Conservation (phyloP, 2,888 invertebrate genomes). For the Germaria angustata region DNA sequence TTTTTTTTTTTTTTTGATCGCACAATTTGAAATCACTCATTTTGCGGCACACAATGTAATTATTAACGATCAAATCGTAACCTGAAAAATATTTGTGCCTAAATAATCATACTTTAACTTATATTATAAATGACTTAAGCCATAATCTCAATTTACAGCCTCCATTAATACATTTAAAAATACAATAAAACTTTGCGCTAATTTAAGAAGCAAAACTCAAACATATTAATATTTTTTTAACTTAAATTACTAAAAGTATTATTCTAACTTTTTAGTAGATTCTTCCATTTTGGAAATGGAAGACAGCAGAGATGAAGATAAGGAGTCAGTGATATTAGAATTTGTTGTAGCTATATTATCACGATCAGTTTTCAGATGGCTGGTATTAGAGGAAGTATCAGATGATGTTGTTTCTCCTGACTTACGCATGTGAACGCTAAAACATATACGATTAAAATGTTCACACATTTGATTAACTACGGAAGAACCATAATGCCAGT, state of each 20-base stretch:
- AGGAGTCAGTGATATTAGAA: conserved; percentile 61
- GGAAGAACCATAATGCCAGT: conserved; percentile 94
- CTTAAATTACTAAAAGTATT: conserved; percentile 55
- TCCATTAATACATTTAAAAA: conserved; percentile 31
- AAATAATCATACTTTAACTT: background rate
- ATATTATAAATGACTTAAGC: conserved; percentile 24
- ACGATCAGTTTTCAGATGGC: conserved; percentile 47
- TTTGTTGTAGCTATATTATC: conserved; percentile 60
- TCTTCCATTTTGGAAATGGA: conserved; percentile 28
- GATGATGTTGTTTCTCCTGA: background rate
- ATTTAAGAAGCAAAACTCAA: conserved; percentile 12
- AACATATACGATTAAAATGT: conserved; percentile 94
- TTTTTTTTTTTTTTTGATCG: too few species aligned
- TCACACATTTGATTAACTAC: conserved; percentile 98
- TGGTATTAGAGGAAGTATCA: background rate
- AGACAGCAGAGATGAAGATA: conserved; percentile 23
- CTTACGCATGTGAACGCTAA: conserved; percentile 80
- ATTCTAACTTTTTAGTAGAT: conserved; percentile 54
- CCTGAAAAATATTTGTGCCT: background rate
- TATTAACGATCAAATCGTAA: conserved; percentile 9
- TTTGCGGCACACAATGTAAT: too few species aligned
- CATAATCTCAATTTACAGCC: conserved; percentile 47
- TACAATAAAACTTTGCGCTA: conserved; percentile 19
- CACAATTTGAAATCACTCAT: too few species aligned
- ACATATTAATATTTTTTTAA: conserved; percentile 6